Evolutionary conservation across 2,888 invertebrate genomes (phyloP).

Genomic region (Campopleginae sp.): DNA sequence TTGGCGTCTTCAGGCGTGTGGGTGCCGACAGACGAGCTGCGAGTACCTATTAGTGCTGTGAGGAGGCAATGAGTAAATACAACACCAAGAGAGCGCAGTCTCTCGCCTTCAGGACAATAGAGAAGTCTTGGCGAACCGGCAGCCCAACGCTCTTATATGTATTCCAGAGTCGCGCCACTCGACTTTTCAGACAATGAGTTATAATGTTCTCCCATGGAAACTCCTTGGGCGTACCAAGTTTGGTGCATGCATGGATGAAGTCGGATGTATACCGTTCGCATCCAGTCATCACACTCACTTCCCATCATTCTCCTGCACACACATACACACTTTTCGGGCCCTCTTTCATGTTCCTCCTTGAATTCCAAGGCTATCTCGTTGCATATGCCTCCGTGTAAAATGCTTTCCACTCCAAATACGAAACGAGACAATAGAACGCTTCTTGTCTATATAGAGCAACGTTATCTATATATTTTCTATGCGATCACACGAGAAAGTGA

Average conservation of each 20-base stretch:
- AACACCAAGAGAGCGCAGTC: constrained; percentile 29
- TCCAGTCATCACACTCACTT: constrained; percentile 24
- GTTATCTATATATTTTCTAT: constrained; percentile 3
- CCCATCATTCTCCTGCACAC: neutral
- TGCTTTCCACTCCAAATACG: constrained; percentile 24
- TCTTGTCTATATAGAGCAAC: neutral
- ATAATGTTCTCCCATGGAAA: constrained; percentile 48
- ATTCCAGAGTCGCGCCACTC: constrained; percentile 20
- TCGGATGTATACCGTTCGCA: constrained; percentile 19
- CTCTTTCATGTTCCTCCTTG: constrained; percentile 19
- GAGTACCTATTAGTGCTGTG: constrained; percentile 52
- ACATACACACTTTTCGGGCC: constrained; percentile 12
- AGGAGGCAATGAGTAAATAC: constrained; percentile 44
- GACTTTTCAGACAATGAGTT: constrained; percentile 56
- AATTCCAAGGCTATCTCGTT: constrained; percentile 13
- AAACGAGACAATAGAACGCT: constrained; percentile 9
- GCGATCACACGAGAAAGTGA: constrained; percentile 10
- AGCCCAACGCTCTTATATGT: constrained; percentile 8
- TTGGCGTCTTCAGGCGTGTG: constrained; percentile 27
- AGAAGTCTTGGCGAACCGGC: constrained; percentile 28
- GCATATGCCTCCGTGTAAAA: constrained; percentile 17
- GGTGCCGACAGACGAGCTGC: constrained; percentile 14
- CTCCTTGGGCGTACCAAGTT: constrained; percentile 44
- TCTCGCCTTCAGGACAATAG: constrained; percentile 48
- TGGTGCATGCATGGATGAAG: constrained; percentile 46